Conservation (phyloP, 2,888 invertebrate species). For the Crioceris asparagi region DNA sequence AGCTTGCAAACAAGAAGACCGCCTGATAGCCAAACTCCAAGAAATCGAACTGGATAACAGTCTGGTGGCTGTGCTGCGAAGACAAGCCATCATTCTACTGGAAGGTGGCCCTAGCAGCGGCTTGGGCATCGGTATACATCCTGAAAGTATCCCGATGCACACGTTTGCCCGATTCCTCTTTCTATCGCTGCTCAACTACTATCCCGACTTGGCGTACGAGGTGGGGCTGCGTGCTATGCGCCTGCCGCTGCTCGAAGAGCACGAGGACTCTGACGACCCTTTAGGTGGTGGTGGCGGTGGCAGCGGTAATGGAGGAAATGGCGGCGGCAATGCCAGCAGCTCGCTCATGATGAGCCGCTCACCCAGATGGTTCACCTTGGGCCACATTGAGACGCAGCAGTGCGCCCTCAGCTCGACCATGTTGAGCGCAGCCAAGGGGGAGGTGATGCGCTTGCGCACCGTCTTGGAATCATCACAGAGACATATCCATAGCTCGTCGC, state of each 20-base stretch:
- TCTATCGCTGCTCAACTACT: conserved; percentile 60
- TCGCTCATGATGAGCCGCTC: conserved; percentile 49
- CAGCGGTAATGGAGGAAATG: no score
- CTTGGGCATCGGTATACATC: conserved; percentile 62
- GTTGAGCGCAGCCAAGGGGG: conserved; percentile 61
- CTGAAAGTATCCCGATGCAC: conserved; percentile 75
- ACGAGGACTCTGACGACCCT: conserved; percentile 53
- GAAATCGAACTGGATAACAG: conserved; percentile 67
- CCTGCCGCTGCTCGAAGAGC: conserved; percentile 63
- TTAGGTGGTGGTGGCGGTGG: no score
- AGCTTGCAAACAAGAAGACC: conserved; percentile 64
- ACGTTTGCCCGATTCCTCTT: conserved; percentile 73
- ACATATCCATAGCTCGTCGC: conserved; percentile 75
- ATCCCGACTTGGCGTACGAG: conserved; percentile 68
- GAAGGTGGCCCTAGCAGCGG: conserved; percentile 71
- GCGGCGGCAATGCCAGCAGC: conserved; percentile 32
- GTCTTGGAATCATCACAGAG: conserved; percentile 69
- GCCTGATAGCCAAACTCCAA: conserved; percentile 62
- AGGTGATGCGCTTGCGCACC: conserved; percentile 56
- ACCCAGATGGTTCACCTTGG: conserved; percentile 69
- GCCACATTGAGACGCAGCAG: conserved; percentile 72
- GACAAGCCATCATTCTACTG: conserved; percentile 57
- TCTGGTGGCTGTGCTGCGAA: conserved; percentile 53
- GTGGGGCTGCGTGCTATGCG: conserved; percentile 71
- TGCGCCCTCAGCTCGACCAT: conserved; percentile 68